Evolutionary conservation across 2,888 invertebrate species (phyloP), one percentile per base, ranked within the genome.

Genomic region (Coleophora flavipennella): DNA sequence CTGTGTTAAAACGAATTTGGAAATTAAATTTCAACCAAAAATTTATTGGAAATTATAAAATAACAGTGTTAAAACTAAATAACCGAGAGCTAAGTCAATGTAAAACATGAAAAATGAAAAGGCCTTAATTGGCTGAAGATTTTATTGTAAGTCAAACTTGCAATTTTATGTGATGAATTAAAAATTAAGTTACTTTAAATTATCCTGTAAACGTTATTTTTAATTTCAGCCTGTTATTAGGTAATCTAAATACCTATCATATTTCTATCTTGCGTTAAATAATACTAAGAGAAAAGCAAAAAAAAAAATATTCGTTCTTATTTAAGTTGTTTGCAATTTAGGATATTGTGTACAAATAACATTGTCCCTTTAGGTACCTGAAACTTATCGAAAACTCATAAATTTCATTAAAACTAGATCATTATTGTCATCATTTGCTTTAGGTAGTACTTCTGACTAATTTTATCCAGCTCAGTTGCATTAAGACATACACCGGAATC

Each of bases 311-410:
- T 40, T 38, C 41, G 42, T 45, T 41, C 37, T 46, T 32, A 45
- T 45, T 50, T 38, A 45, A 46, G 20, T 20, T 2, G 11, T 46
- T 49, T 42, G 41, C 44, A 48, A 46, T 43, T 43, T 51, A 50
- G 46, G 20, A 20, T 44, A 42, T 33, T 43, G 51, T 40, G 43
- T 43, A 40, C 43, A 43, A 43, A 45, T 51, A 59, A 62, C 53
- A 53, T 56, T 74, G 71, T 73, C 79, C 76, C 72, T 63, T 63
- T 74, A 72, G 80, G 81, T 81, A 81, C 81, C 81, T 83, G 79
- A 81, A 59, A 53, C 62, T 60, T 62, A 67, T 68, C 59, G 56
- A 69, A 70, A 67, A 38, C 46, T 46, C 53, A 55, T 52, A 44
- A 51, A 54, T 57, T 51, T 52, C 50, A 27, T 27, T 27, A 10